These are phyloP conservation scores for Platycnemis pennipes DNA, from an alignment of 2,888 invertebrate genomes.

Conservation along the genomic window DNA sequence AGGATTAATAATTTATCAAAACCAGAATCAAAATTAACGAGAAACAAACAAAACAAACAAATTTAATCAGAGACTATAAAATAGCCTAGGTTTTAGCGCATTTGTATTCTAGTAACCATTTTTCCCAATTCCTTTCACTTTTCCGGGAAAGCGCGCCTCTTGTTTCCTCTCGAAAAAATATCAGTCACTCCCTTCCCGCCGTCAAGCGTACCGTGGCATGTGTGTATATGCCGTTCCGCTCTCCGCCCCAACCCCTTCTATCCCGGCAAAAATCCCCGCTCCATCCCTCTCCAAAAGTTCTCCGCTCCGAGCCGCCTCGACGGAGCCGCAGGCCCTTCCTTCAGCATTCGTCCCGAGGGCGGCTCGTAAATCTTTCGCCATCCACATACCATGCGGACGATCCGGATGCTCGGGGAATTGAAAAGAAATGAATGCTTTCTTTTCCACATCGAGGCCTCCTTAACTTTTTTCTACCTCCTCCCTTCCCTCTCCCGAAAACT, in stretches of 20 bases:
- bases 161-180: not conserved
- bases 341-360: conserved; percentile 1
- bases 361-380: conserved; percentile 53
- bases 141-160: not conserved
- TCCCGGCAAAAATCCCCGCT: no score
- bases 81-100: no score
- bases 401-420: conserved; percentile 41
- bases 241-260: not conserved
- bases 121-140: not conserved
- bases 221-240: not conserved
- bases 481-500: not conserved
- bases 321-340: not conserved
- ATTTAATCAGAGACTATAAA: no score
- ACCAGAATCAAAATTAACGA: no score
- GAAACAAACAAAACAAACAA: no score
- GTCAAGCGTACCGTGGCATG: not conserved
- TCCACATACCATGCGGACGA: conserved; percentile 49
- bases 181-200: not conserved
- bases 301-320: not conserved
- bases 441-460: not conserved
- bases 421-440: not conserved
- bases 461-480: not conserved
- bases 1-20: no score
- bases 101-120: no score
- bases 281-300: not conserved